Conservation (phyloP, 2,797 vertebrate species). For the Protosalanx chinensis region DNA sequence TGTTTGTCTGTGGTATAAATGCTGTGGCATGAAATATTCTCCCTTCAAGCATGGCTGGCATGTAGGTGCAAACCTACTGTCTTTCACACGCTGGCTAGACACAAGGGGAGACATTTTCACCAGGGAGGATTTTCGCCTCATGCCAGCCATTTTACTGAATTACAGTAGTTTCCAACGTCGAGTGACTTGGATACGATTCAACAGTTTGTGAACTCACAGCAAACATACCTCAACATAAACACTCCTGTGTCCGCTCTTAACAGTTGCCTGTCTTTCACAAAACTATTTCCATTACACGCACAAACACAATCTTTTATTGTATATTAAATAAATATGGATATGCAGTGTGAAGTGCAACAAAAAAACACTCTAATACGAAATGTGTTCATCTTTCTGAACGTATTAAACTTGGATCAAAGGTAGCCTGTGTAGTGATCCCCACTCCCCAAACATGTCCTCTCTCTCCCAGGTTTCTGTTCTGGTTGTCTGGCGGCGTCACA, state of each 20-base stretch:
- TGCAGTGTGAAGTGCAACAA: no score
- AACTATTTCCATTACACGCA: no score
- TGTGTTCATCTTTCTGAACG: neutral
- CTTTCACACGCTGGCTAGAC: slow-evolving; percentile 23
- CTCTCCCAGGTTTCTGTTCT: slow-evolving; percentile 83
- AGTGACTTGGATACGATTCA: neutral
- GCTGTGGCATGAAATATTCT: slow-evolving; percentile 26
- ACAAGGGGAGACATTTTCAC: slow-evolving; percentile 6
- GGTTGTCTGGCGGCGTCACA: slow-evolving; percentile 75
- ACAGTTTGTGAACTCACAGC: neutral
- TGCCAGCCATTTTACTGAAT: slow-evolving; percentile 8
- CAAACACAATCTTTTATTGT: no score
- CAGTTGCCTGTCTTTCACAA: no score
- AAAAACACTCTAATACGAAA: no score
- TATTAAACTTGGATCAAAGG: neutral
- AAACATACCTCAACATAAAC: no score
- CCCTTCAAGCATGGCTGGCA: slow-evolving; percentile 42
- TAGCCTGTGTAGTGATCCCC: neutral
- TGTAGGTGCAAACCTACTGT: slow-evolving; percentile 41
- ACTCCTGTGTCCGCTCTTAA: no score
- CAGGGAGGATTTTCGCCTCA: neutral
- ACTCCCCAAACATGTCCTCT: neutral
- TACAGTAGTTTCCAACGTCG: neutral
- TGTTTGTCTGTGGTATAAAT: slow-evolving; percentile 33
- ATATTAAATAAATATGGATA: no score